Evolutionary conservation across 2,888 invertebrate species (phyloP).

Genomic region (Phalangium opilio): DNA sequence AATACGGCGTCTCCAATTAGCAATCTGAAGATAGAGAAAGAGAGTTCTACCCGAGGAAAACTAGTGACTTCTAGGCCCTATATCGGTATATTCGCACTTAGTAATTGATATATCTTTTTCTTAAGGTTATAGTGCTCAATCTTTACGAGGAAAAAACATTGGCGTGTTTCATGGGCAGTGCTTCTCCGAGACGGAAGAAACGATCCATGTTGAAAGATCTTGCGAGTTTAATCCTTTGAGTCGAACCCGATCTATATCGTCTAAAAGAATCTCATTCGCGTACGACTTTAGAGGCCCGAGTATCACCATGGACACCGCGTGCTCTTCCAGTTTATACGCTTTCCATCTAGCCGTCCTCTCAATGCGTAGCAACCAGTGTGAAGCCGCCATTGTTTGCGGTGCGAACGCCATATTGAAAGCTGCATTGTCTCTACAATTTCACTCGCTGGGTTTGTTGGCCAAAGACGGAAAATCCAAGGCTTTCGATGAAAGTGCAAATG

Average conservation of each 20-base stretch:
- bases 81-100: too few species aligned
- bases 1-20: too few species aligned
- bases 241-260: conserved; percentile 73
- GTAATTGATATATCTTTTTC: background rate
- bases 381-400: conserved; percentile 39
- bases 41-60: too few species aligned
- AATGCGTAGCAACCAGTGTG: conserved; percentile 45
- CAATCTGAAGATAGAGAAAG: too few species aligned
- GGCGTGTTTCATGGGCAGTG: conserved; percentile 39
- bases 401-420: conserved; percentile 36
- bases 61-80: too few species aligned
- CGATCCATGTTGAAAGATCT: too few species aligned
- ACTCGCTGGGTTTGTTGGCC: conserved; percentile 37
- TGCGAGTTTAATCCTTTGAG: conserved; percentile 36
- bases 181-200: conserved; percentile 35
- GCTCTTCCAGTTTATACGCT: conserved; percentile 37
- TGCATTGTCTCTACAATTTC: conserved; percentile 36
- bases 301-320: conserved; percentile 38
- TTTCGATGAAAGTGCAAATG: conserved; percentile 41
- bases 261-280: conserved; percentile 33
- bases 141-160: conserved; percentile 32
- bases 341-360: conserved; percentile 25
- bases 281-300: conserved; percentile 33
- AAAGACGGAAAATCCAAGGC: conserved; percentile 35
- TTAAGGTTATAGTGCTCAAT: conserved; percentile 32